Evolutionary conservation across 2,888 invertebrate species (phyloP).

Genomic region (Cylindroiulus punctatus): DNA sequence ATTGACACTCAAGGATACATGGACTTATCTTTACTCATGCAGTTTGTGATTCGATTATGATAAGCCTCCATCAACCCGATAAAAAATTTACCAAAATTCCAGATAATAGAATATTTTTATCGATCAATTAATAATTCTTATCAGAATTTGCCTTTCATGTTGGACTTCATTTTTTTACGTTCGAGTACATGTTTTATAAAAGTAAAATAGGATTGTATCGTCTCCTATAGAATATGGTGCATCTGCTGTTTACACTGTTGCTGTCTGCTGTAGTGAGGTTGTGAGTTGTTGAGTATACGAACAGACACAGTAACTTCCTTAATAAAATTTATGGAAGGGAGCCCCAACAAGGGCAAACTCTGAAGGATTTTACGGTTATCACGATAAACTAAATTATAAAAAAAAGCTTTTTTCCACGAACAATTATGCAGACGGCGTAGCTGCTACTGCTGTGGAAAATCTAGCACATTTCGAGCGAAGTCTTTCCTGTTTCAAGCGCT

Average conservation of each 20-base stretch:
- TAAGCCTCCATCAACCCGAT: background rate
- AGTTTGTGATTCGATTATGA: background rate
- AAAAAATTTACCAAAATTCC: background rate
- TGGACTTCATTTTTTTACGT: background rate
- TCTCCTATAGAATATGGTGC: too few species aligned
- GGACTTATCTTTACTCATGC: background rate
- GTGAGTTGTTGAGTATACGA: background rate
- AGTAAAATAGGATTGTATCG: too few species aligned
- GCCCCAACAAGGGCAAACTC: background rate
- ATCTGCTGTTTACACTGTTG: background rate
- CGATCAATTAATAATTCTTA: background rate
- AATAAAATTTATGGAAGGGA: background rate
- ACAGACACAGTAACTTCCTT: background rate
- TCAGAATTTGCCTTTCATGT: background rate
- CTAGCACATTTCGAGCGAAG: conserved; percentile 24
- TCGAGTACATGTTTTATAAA: too few species aligned
- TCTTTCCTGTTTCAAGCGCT: conserved; percentile 30
- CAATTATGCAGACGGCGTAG: background rate
- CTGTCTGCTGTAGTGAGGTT: background rate
- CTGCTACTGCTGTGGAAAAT: background rate
- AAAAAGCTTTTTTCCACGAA: background rate
- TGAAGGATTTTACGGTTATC: background rate
- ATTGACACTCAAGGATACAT: background rate
- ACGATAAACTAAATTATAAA: conserved; percentile 19
- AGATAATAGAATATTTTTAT: background rate